Evolutionary conservation across 2,888 invertebrate genomes (phyloP), one percentile per base, ranked within the genome.

Genomic region (Oscheius myriophilus): DNA sequence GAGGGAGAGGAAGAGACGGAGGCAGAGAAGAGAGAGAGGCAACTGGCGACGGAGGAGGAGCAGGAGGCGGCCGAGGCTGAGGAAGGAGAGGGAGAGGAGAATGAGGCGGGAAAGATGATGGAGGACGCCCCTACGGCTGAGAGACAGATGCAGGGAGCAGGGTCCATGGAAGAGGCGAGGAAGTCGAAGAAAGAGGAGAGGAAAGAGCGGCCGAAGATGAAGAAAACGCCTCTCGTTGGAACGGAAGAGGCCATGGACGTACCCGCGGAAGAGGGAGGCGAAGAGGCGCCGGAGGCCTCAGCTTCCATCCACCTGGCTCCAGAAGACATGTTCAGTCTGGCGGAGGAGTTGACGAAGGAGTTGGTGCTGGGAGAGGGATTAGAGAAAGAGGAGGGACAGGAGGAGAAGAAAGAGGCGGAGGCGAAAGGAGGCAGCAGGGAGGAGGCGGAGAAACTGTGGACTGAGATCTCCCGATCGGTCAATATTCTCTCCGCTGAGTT

Each of bases 401-500:
- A n/a, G 26, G 68, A 63, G n/a, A 41, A 46, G 26, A 45, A 9
- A 2, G 12, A 21, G 4, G 43, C n/a, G 41, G 26, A 67, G n/a
- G 41, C n/a, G 45, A 67, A 49, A 9, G 12, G 33, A n/a, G 45
- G 52, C 26, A 23, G 57, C 49, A 25, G 25, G 18, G 16, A 18
- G 12, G 51, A 73, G 21, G 75, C 76, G 9, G 73, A 76, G 45
- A 71, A 61, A 14, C 72, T 73, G 57, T 85, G 84, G 84, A 70
- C 76, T 6, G 71, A 71, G 49, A 82, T 85, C 59, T 72, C 77
- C 18, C 75, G 79, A 45, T 69, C 73, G 16, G 83, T 86, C 6
- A 74, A 73, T 33, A 58, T 87, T 79, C 86, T 94, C 72, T 92
- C 95, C 0, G 91, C 93, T 66, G 93, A 94, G 79, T 89, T 99